phyloP scores from a whole-genome alignment of 2,797 vertebrate genomes.

The Telmatherina bonti region DNA sequence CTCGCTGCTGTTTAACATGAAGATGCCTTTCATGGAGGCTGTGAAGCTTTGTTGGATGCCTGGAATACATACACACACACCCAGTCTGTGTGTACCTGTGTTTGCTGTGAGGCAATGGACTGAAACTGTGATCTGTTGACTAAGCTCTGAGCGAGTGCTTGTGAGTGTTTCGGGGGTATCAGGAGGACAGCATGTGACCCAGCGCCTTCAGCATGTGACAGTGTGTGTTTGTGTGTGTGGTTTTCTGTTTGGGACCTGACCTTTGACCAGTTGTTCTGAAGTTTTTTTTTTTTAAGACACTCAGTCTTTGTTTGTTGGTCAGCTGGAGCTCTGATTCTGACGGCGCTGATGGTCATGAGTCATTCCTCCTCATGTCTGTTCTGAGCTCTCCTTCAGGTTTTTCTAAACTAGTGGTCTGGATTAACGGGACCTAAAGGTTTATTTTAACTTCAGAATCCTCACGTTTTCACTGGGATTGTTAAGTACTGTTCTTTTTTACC shows the following conservation, averaged over 20 bases:
- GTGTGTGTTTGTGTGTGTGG: constrained; percentile 8
- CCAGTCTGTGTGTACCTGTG: background rate
- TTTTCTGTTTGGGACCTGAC: constrained; percentile 25
- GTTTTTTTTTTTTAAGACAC: background rate
- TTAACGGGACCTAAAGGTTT: no score
- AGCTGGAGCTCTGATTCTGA: background rate
- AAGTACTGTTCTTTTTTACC: no score
- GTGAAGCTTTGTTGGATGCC: no score
- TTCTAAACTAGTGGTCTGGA: no score
- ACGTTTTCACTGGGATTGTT: no score
- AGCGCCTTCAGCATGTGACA: constrained; percentile 44
- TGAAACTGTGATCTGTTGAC: constrained; percentile 9
- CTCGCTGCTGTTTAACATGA: no score
- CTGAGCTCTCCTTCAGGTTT: no score
- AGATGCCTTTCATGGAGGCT: no score
- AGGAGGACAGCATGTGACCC: constrained; percentile 58
- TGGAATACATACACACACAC: background rate
- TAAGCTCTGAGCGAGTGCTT: constrained; percentile 5
- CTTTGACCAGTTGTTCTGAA: constrained; percentile 48
- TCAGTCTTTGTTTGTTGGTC: constrained; percentile 7
- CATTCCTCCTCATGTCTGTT: background rate
- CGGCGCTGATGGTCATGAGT: background rate
- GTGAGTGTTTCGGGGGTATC: constrained; percentile 26
- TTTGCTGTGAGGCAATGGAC: constrained; percentile 34
- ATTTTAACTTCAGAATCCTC: no score